A percentile compares a stretch with the other conserved stretches of the same genome.
Conservation (phyloP, 2,113 vertebrate species). For the Pongo pygmaeus region DNA sequence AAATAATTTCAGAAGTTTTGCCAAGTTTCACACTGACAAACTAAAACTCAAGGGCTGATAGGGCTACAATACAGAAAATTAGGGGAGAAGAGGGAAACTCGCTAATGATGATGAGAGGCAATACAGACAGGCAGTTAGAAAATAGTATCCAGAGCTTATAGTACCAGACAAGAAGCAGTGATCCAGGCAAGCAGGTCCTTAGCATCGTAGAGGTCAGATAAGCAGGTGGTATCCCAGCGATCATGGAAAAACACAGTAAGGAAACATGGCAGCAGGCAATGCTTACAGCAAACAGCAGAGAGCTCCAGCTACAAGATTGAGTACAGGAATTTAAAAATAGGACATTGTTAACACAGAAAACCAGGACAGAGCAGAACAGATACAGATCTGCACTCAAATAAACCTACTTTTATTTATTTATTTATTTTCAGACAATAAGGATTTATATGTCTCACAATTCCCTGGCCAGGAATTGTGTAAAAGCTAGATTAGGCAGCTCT, state of each 20-base stretch:
- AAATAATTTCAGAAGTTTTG: conserved; percentile 22
- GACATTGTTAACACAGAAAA: conserved; percentile 30
- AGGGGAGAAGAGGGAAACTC: background rate
- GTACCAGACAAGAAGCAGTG: background rate
- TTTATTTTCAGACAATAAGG: background rate
- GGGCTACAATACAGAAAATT: background rate
- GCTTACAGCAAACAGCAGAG: background rate
- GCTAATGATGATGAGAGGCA: background rate
- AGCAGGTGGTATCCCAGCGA: background rate
- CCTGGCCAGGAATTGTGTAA: background rate
- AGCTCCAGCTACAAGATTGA: background rate
- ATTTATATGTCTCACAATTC: background rate
- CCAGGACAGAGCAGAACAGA: conserved; percentile 31
- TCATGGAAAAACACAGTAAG: conserved; percentile 13
- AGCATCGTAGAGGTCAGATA: background rate
- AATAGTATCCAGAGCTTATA: background rate
- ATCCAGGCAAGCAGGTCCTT: background rate
- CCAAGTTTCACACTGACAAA: background rate
- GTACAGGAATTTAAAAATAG: conserved; percentile 52
- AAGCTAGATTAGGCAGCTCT: background rate
- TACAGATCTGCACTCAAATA: conserved; percentile 9
- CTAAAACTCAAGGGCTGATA: background rate
- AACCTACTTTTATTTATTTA: background rate
- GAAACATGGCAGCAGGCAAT: background rate
- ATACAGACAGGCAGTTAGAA: background rate